Conservation (phyloP, 2,113 vertebrate species). For the Toxotes chatareus region DNA sequence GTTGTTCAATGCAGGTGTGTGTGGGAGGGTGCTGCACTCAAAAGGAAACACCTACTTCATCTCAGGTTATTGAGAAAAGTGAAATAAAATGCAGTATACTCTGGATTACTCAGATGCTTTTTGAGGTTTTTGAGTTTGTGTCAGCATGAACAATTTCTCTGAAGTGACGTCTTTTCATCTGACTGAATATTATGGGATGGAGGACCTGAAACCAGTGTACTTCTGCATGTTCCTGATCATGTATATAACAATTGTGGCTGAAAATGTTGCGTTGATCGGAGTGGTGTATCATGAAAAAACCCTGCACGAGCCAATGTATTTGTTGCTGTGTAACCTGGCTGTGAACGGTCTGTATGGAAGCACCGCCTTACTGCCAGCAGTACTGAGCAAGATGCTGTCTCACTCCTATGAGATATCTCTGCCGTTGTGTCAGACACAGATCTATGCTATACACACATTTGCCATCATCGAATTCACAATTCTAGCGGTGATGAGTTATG, state of each 20-base stretch:
- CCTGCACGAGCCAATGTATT: conserved; percentile 73
- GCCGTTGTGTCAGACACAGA: conserved; percentile 59
- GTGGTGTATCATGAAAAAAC: conserved; percentile 58
- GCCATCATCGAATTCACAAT: conserved; percentile 70
- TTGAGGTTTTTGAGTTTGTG: neutral
- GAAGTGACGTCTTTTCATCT: conserved; percentile 53
- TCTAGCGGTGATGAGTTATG: conserved; percentile 75
- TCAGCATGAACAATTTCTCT: conserved; percentile 66
- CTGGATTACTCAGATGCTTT: neutral
- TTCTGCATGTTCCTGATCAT: conserved; percentile 66
- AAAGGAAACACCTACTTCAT: neutral
- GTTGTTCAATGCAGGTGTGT: neutral
- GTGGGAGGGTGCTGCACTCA: neutral
- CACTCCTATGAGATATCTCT: conserved; percentile 56
- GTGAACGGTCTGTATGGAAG: conserved; percentile 70
- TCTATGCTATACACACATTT: conserved; percentile 69
- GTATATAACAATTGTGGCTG: conserved; percentile 58
- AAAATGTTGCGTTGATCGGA: conserved; percentile 60
- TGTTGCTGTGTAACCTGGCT: conserved; percentile 71
- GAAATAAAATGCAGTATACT: neutral
- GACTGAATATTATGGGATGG: conserved; percentile 58
- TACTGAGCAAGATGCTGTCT: conserved; percentile 57
- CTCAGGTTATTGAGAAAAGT: neutral
- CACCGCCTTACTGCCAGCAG: conserved; percentile 60
- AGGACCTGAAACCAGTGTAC: conserved; percentile 49